Conservation (phyloP, 2,113 vertebrate genomes). For the Ia io region DNA sequence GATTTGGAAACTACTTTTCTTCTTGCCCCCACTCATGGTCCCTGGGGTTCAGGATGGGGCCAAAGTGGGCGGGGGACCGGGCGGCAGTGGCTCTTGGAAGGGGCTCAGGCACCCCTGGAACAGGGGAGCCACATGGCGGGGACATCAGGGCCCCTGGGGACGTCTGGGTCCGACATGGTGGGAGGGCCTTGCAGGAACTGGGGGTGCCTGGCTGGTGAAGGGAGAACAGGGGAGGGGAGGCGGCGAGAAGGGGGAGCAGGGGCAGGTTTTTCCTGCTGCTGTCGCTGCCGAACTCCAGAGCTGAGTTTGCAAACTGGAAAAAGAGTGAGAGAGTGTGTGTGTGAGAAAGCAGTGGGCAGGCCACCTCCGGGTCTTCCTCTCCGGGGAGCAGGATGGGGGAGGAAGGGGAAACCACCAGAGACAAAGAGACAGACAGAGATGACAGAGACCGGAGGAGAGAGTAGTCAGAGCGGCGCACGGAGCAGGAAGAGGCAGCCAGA, state of each 20-base stretch:
- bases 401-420: slow-evolving; percentile 68
- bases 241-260: not conserved
- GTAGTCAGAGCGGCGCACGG: not conserved
- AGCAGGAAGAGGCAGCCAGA: slow-evolving; percentile 28
- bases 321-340: not conserved
- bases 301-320: slow-evolving; percentile 76
- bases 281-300: slow-evolving; percentile 63
- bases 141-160: slow-evolving; percentile 67
- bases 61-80: not conserved
- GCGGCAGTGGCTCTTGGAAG: not conserved
- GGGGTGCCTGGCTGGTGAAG: slow-evolving; percentile 42
- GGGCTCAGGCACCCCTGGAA: slow-evolving; percentile 67
- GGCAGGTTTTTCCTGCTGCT: slow-evolving; percentile 75
- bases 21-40: slow-evolving; percentile 87
- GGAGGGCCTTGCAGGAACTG: slow-evolving; percentile 28
- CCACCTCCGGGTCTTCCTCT: slow-evolving; percentile 73
- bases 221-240: slow-evolving; percentile 38
- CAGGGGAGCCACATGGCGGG: slow-evolving; percentile 73
- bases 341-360: slow-evolving; percentile 47
- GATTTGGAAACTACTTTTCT: slow-evolving; percentile 92
- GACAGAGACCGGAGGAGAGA: not conserved
- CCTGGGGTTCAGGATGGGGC: slow-evolving; percentile 30
- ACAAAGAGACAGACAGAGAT: slow-evolving; percentile 58
- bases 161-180: slow-evolving; percentile 72
- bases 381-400: slow-evolving; percentile 54